Base-by-base conservation (phyloP, 2,113 vertebrate species). In the Verasper variegatus region DNA sequence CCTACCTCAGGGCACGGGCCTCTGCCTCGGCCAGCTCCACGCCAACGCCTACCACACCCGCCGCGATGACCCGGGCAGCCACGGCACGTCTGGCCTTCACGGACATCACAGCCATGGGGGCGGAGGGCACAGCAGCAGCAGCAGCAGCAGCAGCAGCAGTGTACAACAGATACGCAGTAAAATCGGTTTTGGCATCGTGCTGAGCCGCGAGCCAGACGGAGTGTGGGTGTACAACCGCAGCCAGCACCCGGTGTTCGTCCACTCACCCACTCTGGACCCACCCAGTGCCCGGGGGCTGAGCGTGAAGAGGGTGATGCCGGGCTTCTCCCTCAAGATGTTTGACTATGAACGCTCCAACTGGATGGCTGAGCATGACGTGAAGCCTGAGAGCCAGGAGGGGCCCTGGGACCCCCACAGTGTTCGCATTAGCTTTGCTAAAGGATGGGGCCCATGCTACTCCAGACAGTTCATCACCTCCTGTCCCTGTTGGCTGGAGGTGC, bases 1-100 rank as follows among this genome's bases (percentile, higher is more conserved):
- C 95, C 98, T 99, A 99, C 98, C 98, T 99, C 98, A 99, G 95
- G 97, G 97, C 94, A 99, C 96, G 23, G 97, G 98, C 95, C 96
- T 99, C 93, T 98, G 98, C 92, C 95, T 99, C 21, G 95, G 97
- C 93, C 97, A 97, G 93, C 96, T 98, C 68, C 95, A 94, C 83
- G 80, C 85, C 84, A 91, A 92, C 1, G 84, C 90, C 81, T 91
- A 93, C 87, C 85, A 90, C 76, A 87, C 85, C 45, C 83, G 76
- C 26, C 80, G 76, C 1, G 82, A 83, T 0, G 77, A 89, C 83
- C 82, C 76, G 5, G 88, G 82, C 61, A 27, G 77, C 81, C 85
- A 85, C 45, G 13, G 78, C 75, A 42, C 74, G 24, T 45, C 60
- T 1, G 62, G 76, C 27, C 72, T 66, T 35, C 60, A 76, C 0